Percentiles rank a stretch among this genome's conserved stretches.
phyloP scores from a whole-genome alignment of 2,888 invertebrate genomes.

The Thyatira batis region DNA sequence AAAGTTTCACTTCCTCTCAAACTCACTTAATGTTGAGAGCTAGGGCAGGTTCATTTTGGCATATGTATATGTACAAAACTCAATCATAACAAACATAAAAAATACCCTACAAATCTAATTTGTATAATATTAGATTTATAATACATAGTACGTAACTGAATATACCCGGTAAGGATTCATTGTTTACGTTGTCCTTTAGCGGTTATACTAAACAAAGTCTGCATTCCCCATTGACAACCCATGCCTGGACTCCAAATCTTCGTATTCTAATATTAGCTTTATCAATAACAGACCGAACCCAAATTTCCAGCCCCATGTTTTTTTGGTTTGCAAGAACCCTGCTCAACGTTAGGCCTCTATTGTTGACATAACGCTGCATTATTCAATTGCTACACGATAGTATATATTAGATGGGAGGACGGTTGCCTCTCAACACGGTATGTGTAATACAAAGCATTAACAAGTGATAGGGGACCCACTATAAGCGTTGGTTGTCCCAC shows the following conservation, averaged over 20 bases:
- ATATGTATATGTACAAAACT: too few relatives aligned
- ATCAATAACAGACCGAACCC: slow-evolving; percentile 21
- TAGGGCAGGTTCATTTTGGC: too few relatives aligned
- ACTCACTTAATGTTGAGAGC: too few relatives aligned
- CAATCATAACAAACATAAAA: too few relatives aligned
- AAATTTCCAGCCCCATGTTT: slow-evolving; percentile 35
- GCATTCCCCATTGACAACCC: not conserved
- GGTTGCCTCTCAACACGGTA: slow-evolving; percentile 29
- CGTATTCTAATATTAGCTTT: slow-evolving; percentile 2
- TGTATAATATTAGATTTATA: too few relatives aligned
- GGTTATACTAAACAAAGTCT: not conserved
- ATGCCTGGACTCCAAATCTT: not conserved
- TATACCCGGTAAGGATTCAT: too few relatives aligned
- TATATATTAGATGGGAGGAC: slow-evolving; percentile 28
- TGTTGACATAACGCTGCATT: slow-evolving; percentile 50
- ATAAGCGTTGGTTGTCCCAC: slow-evolving; percentile 37
- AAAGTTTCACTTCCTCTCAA: too few relatives aligned
- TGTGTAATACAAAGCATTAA: slow-evolving; percentile 51
- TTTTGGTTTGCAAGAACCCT: slow-evolving; percentile 39
- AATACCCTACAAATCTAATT: too few relatives aligned
- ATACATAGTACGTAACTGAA: too few relatives aligned
- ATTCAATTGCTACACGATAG: slow-evolving; percentile 53
- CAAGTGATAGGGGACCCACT: slow-evolving; percentile 50
- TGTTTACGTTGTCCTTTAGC: too few relatives aligned
- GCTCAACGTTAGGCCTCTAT: slow-evolving; percentile 40